phyloP scores from a whole-genome alignment of 2,797 vertebrate genomes.

The Hyperoplus immaculatus region DNA sequence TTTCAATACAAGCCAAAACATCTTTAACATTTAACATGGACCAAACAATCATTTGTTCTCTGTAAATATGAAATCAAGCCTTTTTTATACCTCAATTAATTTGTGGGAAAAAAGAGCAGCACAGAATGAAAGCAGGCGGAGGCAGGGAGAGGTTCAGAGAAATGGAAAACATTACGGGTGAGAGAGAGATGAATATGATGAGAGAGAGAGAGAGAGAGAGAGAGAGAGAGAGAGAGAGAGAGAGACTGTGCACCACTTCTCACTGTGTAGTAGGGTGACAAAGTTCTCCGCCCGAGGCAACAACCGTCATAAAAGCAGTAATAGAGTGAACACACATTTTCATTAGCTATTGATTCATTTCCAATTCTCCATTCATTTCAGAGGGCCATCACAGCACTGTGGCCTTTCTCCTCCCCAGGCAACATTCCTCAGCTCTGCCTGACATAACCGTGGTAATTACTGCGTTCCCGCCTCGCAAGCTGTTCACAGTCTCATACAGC shows the following conservation, averaged over 20 bases:
- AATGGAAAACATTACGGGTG: constrained; percentile 46
- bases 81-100: constrained; percentile 45
- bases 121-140: background rate
- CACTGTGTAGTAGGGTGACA: constrained; percentile 68
- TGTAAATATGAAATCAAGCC: constrained; percentile 41
- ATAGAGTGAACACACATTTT: constrained; percentile 86
- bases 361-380: constrained; percentile 84
- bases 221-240: constrained; percentile 43
- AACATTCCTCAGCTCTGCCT: constrained; percentile 80
- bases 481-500: constrained; percentile 76
- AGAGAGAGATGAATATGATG: constrained; percentile 58
- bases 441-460: constrained; percentile 85
- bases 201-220: constrained; percentile 41
- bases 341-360: constrained; percentile 88
- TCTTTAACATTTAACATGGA: constrained; percentile 24
- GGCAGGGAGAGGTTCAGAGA: constrained; percentile 28
- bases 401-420: constrained; percentile 81
- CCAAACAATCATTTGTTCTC: constrained; percentile 43
- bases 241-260: constrained; percentile 47
- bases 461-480: constrained; percentile 80
- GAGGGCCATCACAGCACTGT: constrained; percentile 74
- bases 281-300: constrained; percentile 73
- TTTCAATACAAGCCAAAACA: constrained; percentile 27
- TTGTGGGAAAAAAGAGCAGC: constrained; percentile 33
- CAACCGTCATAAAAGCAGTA: constrained; percentile 82